A percentile compares a stretch with the other conserved stretches of the same genome.
phyloP scores from a whole-genome alignment of 2,888 invertebrate genomes.

The Drosophila borborema region DNA sequence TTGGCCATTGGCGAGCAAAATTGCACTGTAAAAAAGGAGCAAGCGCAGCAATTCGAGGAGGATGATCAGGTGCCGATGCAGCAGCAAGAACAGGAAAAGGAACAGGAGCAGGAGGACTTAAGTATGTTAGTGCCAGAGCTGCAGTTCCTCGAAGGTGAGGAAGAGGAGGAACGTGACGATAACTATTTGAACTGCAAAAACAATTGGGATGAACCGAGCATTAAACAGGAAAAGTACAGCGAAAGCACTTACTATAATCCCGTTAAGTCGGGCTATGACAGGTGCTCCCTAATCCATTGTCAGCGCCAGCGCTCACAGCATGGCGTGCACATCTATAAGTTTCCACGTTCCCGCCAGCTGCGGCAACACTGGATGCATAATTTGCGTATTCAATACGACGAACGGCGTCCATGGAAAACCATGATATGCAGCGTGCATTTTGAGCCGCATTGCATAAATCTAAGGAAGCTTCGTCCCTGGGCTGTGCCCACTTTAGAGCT shows the following conservation, averaged over 20 bases:
- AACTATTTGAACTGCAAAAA: constrained; percentile 6
- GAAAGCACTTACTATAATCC: constrained; percentile 51
- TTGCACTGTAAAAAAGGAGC: constrained; percentile 9
- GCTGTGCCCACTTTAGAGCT: constrained; percentile 79
- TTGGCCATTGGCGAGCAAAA: constrained; percentile 23
- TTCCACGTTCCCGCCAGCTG: constrained; percentile 58
- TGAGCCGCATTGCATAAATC: constrained; percentile 59
- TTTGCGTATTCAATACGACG: constrained; percentile 65
- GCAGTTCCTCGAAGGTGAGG: constrained; percentile 44
- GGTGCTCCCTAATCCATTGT: constrained; percentile 68
- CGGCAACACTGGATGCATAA: constrained; percentile 73
- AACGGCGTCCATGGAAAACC: constrained; percentile 71
- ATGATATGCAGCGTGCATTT: constrained; percentile 74
- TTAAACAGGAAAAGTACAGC: constrained; percentile 40
- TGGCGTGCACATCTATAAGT: constrained; percentile 73
- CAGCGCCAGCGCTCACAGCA: constrained; percentile 68
- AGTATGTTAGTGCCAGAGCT: constrained; percentile 50
- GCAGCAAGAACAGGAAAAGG: constrained; percentile 16
- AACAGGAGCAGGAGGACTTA: constrained; percentile 37
- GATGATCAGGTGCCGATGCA: neutral
- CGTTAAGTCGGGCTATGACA: constrained; percentile 72
- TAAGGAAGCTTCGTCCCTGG: constrained; percentile 75
- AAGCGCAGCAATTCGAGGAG: constrained; percentile 1
- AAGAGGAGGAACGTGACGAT: constrained; percentile 9
- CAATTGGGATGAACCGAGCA: constrained; percentile 25